phyloP scores from a whole-genome alignment of 2,113 vertebrate genomes.

The Candoia aspera region DNA sequence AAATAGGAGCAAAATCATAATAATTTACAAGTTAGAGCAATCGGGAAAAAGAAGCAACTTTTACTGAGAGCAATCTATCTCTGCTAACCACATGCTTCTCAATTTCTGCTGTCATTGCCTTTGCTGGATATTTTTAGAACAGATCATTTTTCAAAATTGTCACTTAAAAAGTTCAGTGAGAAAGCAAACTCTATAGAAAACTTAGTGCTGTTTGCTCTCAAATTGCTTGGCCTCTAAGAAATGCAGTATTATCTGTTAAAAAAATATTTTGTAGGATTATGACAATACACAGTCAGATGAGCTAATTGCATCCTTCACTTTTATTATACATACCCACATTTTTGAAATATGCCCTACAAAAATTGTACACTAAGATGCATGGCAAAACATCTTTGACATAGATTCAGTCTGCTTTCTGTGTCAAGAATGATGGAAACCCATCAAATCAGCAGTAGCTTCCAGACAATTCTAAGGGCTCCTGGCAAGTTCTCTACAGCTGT shows the following conservation, averaged over 20 bases:
- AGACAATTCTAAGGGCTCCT: conserved; percentile 6
- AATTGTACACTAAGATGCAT: not conserved
- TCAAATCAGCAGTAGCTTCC: not conserved
- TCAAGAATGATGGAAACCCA: not conserved
- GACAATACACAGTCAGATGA: conserved; percentile 19
- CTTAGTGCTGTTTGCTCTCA: conserved; percentile 13
- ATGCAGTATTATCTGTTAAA: conserved; percentile 17
- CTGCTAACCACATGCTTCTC: not conserved
- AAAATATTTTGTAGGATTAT: not conserved
- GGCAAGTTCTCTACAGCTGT: not conserved
- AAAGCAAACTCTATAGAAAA: conserved; percentile 31
- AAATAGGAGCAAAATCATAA: not conserved
- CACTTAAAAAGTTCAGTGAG: not conserved
- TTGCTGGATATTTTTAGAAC: not conserved
- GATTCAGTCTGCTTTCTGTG: conserved; percentile 7
- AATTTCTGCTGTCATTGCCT: not conserved
- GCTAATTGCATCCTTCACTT: not conserved
- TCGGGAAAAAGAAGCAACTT: not conserved
- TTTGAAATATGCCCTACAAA: not conserved
- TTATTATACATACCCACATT: not conserved
- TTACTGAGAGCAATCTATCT: not conserved
- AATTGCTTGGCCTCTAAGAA: conserved; percentile 33
- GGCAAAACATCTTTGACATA: not conserved
- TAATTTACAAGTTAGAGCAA: not conserved
- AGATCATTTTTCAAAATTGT: not conserved